A percentile compares a stretch with the other conserved stretches of the same genome.
Evolutionary conservation across 2,888 invertebrate genomes (phyloP).

Genomic region (Latrodectus hesperus): DNA sequence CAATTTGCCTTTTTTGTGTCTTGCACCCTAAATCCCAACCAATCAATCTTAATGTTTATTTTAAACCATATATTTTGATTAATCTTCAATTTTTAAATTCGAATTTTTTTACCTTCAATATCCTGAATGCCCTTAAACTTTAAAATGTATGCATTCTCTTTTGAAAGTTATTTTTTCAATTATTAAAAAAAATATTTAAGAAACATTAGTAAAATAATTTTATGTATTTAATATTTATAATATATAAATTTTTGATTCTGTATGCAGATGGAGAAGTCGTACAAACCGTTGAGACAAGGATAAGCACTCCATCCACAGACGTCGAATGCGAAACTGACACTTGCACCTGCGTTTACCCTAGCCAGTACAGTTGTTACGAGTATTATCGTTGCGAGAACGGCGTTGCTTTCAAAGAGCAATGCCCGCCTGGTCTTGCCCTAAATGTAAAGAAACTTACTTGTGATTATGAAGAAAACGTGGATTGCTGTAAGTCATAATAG

Average conservation of each 20-base stretch:
- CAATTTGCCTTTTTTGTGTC: too few species aligned
- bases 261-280: not conserved
- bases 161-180: not conserved
- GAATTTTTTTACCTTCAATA: not conserved
- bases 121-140: not conserved
- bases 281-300: not conserved
- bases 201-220: too few species aligned
- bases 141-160: not conserved
- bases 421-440: slow-evolving; percentile 30
- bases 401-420: slow-evolving; percentile 27
- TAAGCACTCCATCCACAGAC: not conserved
- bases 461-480: slow-evolving; percentile 40
- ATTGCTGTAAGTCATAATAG: slow-evolving; percentile 33
- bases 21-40: too few species aligned
- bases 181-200: not conserved
- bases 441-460: slow-evolving; percentile 34
- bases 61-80: too few species aligned
- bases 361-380: slow-evolving; percentile 24
- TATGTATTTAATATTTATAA: too few species aligned
- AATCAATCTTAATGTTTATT: too few species aligned
- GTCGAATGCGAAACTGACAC: slow-evolving; percentile 18
- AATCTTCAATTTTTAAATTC: too few species aligned
- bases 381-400: slow-evolving; percentile 49
- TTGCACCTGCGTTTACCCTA: slow-evolving; percentile 34
- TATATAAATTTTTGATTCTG: not conserved